A percentile compares a stretch with the other conserved stretches of the same genome.
phyloP scores from a whole-genome alignment of 2,888 invertebrate genomes.

The Sinodicranocentrus sp. region DNA sequence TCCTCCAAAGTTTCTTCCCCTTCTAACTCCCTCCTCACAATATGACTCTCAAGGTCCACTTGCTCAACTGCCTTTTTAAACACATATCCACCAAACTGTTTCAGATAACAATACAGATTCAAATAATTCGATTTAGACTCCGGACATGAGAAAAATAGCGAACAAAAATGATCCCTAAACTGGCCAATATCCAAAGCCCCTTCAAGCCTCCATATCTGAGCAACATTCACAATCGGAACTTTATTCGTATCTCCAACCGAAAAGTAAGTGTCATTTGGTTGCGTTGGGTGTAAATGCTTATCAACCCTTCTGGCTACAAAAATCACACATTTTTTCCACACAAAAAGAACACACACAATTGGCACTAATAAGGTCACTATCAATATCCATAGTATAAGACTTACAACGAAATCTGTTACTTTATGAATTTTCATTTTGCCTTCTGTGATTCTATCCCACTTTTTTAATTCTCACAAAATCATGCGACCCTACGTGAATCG shows the following conservation, averaged over 20 bases:
- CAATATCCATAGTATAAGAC: conserved; percentile 65
- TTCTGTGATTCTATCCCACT: too few species aligned
- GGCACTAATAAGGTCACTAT: conserved; percentile 49
- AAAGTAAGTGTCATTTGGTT: conserved; percentile 69
- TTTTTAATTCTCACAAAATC: too few species aligned
- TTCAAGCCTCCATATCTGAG: conserved; percentile 69
- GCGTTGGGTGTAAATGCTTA: conserved; percentile 61
- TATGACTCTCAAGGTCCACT: conserved; percentile 63
- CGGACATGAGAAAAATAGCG: conserved; percentile 53
- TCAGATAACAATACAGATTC: conserved; percentile 66
- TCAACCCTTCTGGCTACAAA: conserved; percentile 41
- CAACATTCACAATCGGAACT: conserved; percentile 68
- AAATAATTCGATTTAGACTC: conserved; percentile 58
- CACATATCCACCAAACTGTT: conserved; percentile 67
- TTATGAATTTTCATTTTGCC: conserved; percentile 40
- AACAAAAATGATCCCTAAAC: conserved; percentile 56
- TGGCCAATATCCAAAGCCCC: conserved; percentile 48
- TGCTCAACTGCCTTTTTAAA: conserved; percentile 62
- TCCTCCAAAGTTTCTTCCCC: conserved; percentile 43
- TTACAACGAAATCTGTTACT: conserved; percentile 40
- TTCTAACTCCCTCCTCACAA: conserved; percentile 27
- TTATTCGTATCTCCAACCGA: conserved; percentile 62
- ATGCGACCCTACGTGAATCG: too few species aligned
- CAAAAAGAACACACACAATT: conserved; percentile 55
- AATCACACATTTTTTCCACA: conserved; percentile 65